Base-by-base conservation (phyloP, 2,797 vertebrate genomes). In the Petrocephalus sullivani region DNA sequence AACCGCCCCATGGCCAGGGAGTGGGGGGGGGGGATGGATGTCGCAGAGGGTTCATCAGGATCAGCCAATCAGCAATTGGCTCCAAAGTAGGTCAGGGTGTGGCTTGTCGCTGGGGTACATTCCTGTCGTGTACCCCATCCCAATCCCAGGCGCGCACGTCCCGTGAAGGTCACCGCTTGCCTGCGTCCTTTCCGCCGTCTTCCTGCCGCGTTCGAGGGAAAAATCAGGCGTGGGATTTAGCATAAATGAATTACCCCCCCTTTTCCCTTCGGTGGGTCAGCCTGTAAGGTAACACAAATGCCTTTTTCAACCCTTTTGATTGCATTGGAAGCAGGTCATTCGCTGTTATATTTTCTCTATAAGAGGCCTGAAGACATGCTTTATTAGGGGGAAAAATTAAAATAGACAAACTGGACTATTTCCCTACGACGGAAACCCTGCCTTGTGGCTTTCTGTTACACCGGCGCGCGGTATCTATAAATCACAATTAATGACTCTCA, bases 101-200 rank as follows among this genome's bases (percentile, higher is more conserved):
- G 23, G 41, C 28, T 28, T 60, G 57, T 61, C 12, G 28, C 28
- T 28, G 41, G 81, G 90, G 87, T 82, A 88, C 89, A 67, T 89
- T 85, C 89, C 87, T 88, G 88, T 89, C 89, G 88, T 64, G 87
- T 86, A 41, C 21, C 67, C 71, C 83, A 89, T 90, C 89, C 91
- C 90, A 90, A 90, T 81, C 75, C 23, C 90, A 91, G 91, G 90
- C 89, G 67, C 1, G 88, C 89, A 89, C 87, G 89, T 61, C 86
- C 86, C 87, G 23, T 91, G 91, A 93, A 93, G 92, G 93, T 92
- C 90, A 82, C 49, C 60, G 33, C 90, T 85, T 87, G 89, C 82
- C 53, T 23, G 37, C 85, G 91, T 92, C 92, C 92, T 93, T 93
- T 90, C 78, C 90, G 61, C 91, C 51, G 87, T 90, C 90, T 91